These are phyloP conservation scores for Plagiodera versicolora DNA, from an alignment of 2,888 invertebrate species.

Conservation along the genomic window DNA sequence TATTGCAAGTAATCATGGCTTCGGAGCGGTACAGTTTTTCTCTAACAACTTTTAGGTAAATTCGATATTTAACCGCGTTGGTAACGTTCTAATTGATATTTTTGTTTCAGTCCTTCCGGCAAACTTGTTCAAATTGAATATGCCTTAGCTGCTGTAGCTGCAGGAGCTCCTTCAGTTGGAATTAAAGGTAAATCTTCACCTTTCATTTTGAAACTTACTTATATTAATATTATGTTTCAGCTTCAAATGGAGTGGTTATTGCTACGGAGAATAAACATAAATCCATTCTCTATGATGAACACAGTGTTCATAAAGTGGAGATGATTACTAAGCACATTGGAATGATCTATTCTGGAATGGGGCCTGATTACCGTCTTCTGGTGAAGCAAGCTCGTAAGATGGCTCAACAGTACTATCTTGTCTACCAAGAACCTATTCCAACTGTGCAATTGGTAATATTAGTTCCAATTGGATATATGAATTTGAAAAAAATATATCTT, in stretches of 20 bases:
- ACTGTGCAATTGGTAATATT: slow-evolving; percentile 75
- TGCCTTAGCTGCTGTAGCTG: slow-evolving; percentile 97
- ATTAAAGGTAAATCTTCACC: slow-evolving; percentile 76
- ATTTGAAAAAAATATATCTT: too few species aligned
- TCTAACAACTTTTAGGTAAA: slow-evolving; percentile 80
- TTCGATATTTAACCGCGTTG: neutral
- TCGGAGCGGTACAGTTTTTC: slow-evolving; percentile 97
- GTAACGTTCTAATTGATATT: slow-evolving; percentile 16
- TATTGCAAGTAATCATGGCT: slow-evolving; percentile 70
- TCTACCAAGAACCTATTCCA: slow-evolving; percentile 94
- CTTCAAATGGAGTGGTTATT: slow-evolving; percentile 96
- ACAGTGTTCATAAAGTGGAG: slow-evolving; percentile 95
- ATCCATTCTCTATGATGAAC: slow-evolving; percentile 94
- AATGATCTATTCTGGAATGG: slow-evolving; percentile 98
- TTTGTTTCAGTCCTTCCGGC: slow-evolving; percentile 83
- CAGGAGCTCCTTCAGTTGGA: slow-evolving; percentile 98
- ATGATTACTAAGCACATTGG: slow-evolving; percentile 94
- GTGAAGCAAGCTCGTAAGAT: slow-evolving; percentile 92
- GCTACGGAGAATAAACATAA: slow-evolving; percentile 99
- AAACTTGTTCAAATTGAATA: slow-evolving; percentile 99
- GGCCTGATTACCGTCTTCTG: slow-evolving; percentile 86
- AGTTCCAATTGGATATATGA: too few species aligned
- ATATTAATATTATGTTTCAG: slow-evolving; percentile 55
- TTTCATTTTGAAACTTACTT: neutral
- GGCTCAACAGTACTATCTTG: slow-evolving; percentile 90